Conservation (phyloP, 2,113 vertebrate species). For the Sphaerodactylus townsendi region DNA sequence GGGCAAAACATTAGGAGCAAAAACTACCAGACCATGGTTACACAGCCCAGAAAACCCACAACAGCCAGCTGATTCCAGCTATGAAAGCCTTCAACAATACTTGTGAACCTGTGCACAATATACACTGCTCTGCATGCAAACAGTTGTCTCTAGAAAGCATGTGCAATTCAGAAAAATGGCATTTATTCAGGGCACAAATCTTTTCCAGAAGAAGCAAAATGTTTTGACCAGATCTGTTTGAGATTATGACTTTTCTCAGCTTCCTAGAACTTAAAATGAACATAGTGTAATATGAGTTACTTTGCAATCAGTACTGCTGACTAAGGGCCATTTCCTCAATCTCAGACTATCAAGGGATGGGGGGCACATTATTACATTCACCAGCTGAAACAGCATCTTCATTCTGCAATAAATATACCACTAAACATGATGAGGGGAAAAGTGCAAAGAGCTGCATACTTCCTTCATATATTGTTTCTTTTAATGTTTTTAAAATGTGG, state of each 20-base stretch:
- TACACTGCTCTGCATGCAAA: not conserved
- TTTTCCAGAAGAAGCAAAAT: not conserved
- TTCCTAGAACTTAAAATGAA: not conserved
- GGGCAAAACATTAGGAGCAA: too few relatives aligned
- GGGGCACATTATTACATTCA: not conserved
- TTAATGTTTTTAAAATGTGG: not conserved
- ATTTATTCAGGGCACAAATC: not conserved
- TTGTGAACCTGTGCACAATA: not conserved
- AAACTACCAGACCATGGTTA: too few relatives aligned
- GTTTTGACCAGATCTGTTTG: not conserved
- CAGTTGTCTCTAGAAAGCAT: not conserved
- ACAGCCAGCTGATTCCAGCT: too few relatives aligned
- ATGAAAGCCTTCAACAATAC: too few relatives aligned
- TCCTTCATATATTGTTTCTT: constrained; percentile 15
- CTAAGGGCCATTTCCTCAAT: not conserved
- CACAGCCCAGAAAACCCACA: too few relatives aligned
- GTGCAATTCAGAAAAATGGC: not conserved
- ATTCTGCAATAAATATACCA: not conserved
- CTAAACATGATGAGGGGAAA: not conserved
- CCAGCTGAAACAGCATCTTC: not conserved
- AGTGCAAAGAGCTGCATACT: constrained; percentile 1
- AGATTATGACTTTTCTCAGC: not conserved
- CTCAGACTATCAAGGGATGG: not conserved
- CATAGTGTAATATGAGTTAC: not conserved
- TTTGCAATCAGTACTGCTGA: not conserved